Evolutionary conservation across 2,797 vertebrate genomes (phyloP).

Genomic region (Apodemus agrarius): DNA sequence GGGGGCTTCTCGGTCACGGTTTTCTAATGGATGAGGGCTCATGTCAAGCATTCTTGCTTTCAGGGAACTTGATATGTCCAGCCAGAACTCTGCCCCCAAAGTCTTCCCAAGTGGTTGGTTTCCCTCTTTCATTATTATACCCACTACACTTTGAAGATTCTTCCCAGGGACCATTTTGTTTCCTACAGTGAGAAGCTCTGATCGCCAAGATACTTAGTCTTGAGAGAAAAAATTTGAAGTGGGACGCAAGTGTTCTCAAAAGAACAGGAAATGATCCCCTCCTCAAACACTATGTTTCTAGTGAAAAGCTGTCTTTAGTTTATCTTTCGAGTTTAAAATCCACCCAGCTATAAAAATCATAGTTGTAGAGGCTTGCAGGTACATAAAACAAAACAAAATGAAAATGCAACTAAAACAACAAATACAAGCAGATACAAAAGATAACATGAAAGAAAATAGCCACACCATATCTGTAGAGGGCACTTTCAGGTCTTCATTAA

Average conservation of each 20-base stretch:
- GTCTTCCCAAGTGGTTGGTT: background rate
- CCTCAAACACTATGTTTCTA: background rate
- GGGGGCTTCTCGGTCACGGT: background rate
- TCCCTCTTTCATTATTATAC: background rate
- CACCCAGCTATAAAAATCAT: background rate
- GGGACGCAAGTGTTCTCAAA: slow-evolving; percentile 10
- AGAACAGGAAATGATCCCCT: background rate
- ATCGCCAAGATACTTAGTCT: background rate
- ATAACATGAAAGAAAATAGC: slow-evolving; percentile 14
- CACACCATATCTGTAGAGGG: background rate
- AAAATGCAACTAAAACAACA: background rate
- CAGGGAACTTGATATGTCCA: too few relatives aligned
- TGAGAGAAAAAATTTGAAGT: background rate
- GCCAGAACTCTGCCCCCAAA: background rate
- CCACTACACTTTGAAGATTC: background rate
- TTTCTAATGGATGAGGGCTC: background rate
- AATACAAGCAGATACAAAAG: background rate
- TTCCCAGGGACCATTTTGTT: background rate
- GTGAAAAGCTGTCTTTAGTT: slow-evolving; percentile 3
- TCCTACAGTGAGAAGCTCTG: background rate
- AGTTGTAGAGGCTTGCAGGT: background rate
- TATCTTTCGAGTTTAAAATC: slow-evolving; percentile 42
- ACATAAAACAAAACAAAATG: background rate
- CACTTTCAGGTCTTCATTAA: background rate
- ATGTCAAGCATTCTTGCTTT: too few relatives aligned